Evolutionary conservation across 2,113 vertebrate species (phyloP).

Genomic region (Pedionomus torquatus): DNA sequence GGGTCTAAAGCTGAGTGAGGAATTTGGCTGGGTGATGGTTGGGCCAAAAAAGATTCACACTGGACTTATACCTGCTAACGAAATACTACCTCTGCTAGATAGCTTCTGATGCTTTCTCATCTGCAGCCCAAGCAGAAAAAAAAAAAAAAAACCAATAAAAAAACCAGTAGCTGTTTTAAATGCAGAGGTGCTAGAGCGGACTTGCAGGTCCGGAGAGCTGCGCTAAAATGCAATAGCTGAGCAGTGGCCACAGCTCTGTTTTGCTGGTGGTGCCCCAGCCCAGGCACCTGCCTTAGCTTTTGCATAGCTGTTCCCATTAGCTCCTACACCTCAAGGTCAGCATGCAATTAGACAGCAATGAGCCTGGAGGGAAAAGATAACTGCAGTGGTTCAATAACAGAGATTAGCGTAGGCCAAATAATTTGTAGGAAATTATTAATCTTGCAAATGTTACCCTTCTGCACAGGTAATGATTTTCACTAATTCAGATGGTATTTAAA

Average conservation of each 20-base stretch:
- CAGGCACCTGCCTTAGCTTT: neutral
- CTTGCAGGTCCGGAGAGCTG: neutral
- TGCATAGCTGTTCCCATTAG: neutral
- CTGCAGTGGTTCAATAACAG: neutral
- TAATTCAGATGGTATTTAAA: conserved; percentile 1
- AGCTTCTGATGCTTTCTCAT: neutral
- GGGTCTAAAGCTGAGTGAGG: neutral
- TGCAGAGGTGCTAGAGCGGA: neutral
- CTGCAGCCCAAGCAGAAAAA: neutral
- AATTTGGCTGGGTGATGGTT: neutral
- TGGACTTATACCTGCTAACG: neutral
- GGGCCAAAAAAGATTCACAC: neutral
- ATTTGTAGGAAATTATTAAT: conserved; percentile 41
- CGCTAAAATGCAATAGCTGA: neutral
- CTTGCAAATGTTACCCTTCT: neutral
- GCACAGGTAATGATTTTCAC: conserved; percentile 18
- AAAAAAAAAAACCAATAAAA: neutral
- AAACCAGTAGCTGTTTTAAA: neutral
- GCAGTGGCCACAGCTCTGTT: neutral
- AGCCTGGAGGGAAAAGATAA: conserved; percentile 17
- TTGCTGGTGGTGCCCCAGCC: neutral
- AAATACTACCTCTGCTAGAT: neutral
- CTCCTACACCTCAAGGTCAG: conserved; percentile 35
- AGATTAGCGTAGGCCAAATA: neutral
- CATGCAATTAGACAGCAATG: neutral